A percentile compares a stretch with the other conserved stretches of the same genome.
phyloP scores from a whole-genome alignment of 2,888 invertebrate genomes.

The Neuroscelio doddi region DNA sequence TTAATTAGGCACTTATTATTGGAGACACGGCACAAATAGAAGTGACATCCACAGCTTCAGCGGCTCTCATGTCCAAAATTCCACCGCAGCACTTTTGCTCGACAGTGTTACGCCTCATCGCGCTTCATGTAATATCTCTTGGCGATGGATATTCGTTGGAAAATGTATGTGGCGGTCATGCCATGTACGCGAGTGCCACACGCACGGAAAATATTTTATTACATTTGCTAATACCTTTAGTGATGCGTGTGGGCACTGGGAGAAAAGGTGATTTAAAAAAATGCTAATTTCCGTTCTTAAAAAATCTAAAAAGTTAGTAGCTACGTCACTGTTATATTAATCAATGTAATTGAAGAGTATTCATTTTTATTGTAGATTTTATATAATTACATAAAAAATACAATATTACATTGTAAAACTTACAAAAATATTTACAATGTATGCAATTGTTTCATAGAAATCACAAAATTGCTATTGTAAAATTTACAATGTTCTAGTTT shows the following conservation, averaged over 20 bases:
- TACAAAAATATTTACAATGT: too few species aligned
- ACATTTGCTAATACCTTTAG: constrained; percentile 96
- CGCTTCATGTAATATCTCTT: constrained; percentile 94
- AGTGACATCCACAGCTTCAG: constrained; percentile 84
- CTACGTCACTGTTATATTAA: too few species aligned
- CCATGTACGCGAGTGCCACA: constrained; percentile 90
- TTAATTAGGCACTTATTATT: constrained; percentile 81
- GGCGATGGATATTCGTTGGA: constrained; percentile 94
- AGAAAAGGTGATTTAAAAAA: constrained; percentile 81
- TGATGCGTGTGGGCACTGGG: constrained; percentile 95
- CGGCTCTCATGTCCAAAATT: constrained; percentile 90
- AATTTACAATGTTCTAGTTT: too few species aligned
- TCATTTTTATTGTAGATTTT: too few species aligned
- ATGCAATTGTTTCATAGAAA: too few species aligned
- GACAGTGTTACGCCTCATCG: constrained; percentile 94
- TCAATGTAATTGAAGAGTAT: background rate
- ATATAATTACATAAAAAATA: too few species aligned
- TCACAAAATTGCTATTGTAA: too few species aligned
- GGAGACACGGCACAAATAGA: constrained; percentile 84
- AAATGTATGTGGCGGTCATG: constrained; percentile 94
- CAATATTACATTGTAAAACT: too few species aligned
- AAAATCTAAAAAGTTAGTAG: background rate
- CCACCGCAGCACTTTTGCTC: constrained; percentile 97
- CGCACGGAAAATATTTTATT: constrained; percentile 96
- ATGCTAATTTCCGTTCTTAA: too few species aligned